A percentile compares a stretch with the other conserved stretches of the same genome.
phyloP scores from a whole-genome alignment of 2,797 vertebrate genomes.

The Micrastur ruficollis region DNA sequence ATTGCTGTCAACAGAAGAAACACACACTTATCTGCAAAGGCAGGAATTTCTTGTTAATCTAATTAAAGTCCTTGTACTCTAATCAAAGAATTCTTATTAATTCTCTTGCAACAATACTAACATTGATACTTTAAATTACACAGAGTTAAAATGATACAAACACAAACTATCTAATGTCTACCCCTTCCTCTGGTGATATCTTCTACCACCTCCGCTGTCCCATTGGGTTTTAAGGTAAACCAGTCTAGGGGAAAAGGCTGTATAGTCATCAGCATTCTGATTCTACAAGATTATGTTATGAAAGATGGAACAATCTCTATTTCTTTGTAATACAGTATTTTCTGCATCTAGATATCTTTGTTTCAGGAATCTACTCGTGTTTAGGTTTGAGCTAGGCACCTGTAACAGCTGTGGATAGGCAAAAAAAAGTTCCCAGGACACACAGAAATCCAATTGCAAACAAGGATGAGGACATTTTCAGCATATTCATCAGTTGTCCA shows the following conservation, averaged over 20 bases:
- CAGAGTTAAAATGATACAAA: not conserved
- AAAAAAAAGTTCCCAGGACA: not conserved
- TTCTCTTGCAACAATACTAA: not conserved
- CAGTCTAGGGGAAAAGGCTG: not conserved
- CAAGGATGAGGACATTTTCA: not conserved
- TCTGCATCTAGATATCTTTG: not conserved
- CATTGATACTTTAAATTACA: not conserved
- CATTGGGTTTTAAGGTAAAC: not conserved
- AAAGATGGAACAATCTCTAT: not conserved
- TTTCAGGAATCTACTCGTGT: not conserved
- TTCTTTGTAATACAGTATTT: not conserved
- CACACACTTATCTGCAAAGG: not conserved
- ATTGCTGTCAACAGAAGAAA: not conserved
- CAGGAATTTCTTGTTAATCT: not conserved
- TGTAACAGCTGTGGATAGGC: not conserved
- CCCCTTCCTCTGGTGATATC: not conserved
- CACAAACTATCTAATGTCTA: not conserved
- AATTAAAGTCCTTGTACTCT: not conserved
- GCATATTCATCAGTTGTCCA: not conserved
- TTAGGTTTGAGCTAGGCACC: not conserved
- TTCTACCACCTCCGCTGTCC: not conserved
- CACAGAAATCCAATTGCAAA: not conserved
- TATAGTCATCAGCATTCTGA: not conserved
- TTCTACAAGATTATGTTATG: not conserved
- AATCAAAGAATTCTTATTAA: not conserved